These are phyloP conservation scores for Drosophila phalerata DNA, from an alignment of 2,888 invertebrate genomes.

Conservation along the genomic window DNA sequence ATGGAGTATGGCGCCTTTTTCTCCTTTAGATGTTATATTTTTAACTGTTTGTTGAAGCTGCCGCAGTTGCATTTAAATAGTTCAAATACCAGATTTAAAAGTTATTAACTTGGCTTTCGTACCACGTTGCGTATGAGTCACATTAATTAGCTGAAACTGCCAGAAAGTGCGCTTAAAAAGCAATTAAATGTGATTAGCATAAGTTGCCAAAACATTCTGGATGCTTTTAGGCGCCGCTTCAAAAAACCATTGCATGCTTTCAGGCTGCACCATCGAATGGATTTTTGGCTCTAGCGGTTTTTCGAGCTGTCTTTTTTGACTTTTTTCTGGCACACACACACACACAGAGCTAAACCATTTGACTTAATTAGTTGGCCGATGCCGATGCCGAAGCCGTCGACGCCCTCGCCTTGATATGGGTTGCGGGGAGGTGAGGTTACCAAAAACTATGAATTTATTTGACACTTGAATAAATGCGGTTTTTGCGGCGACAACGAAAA, in stretches of 20 bases:
- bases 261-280: slow-evolving; percentile 43
- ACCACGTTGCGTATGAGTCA: slow-evolving; percentile 67
- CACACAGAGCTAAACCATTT: slow-evolving; percentile 65
- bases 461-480: slow-evolving; percentile 84
- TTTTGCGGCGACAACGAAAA: slow-evolving; percentile 74
- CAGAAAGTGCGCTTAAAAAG: slow-evolving; percentile 81
- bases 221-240: slow-evolving; percentile 38
- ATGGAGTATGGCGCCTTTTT: slow-evolving; percentile 22
- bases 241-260: slow-evolving; percentile 59
- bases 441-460: slow-evolving; percentile 83
- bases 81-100: slow-evolving; percentile 32
- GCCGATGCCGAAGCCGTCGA: slow-evolving; percentile 34
- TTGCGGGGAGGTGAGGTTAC: slow-evolving; percentile 15
- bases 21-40: slow-evolving; percentile 24
- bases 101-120: slow-evolving; percentile 35
- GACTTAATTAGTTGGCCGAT: slow-evolving; percentile 82
- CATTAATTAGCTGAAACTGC: slow-evolving; percentile 72
- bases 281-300: slow-evolving; percentile 38
- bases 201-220: slow-evolving; percentile 63
- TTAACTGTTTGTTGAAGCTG: slow-evolving; percentile 22
- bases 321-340: slow-evolving; percentile 35
- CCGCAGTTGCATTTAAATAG: slow-evolving; percentile 28
- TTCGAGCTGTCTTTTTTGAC: slow-evolving; percentile 13
- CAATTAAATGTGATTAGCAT: slow-evolving; percentile 84
- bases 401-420: slow-evolving; percentile 34